Conservation (phyloP, 1,140 invertebrate genomes). For the Episyrphus balteatus region DNA sequence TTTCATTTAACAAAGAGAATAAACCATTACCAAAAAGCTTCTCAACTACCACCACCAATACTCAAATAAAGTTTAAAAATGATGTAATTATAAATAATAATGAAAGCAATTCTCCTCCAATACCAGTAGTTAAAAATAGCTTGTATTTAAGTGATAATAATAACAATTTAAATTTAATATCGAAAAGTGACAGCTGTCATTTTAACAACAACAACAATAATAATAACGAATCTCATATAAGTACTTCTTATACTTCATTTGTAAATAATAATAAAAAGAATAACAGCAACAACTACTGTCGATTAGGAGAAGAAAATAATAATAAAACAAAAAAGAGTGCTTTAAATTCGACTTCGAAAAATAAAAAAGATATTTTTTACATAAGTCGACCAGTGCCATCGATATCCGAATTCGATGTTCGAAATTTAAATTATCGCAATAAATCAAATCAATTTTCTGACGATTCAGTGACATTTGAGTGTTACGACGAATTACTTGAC, state of each 20-base stretch:
- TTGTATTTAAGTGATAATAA: no score
- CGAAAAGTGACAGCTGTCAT: no score
- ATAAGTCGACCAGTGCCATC: no score
- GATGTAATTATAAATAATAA: not conserved
- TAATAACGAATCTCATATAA: not conserved
- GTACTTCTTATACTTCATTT: not conserved
- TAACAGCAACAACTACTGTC: not conserved
- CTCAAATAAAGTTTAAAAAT: no score
- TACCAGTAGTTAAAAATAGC: no score
- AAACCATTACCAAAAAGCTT: no score
- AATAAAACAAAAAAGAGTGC: no score
- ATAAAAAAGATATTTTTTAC: no score
- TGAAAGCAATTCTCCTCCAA: not conserved
- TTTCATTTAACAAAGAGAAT: no score
- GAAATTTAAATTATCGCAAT: conserved; percentile 12
- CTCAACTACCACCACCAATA: no score
- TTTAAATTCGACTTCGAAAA: no score
- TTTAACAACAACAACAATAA: conserved; percentile 2
- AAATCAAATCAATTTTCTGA: not conserved
- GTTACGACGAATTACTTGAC: conserved; percentile 30
- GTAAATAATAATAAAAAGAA: not conserved
- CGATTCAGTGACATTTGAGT: conserved; percentile 15
- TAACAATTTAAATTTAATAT: no score
- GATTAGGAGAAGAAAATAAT: not conserved
- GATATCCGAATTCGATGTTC: conserved; percentile 28